Evolutionary conservation across 2,888 invertebrate genomes (phyloP).

Genomic region (Sarcophaga subvicina): DNA sequence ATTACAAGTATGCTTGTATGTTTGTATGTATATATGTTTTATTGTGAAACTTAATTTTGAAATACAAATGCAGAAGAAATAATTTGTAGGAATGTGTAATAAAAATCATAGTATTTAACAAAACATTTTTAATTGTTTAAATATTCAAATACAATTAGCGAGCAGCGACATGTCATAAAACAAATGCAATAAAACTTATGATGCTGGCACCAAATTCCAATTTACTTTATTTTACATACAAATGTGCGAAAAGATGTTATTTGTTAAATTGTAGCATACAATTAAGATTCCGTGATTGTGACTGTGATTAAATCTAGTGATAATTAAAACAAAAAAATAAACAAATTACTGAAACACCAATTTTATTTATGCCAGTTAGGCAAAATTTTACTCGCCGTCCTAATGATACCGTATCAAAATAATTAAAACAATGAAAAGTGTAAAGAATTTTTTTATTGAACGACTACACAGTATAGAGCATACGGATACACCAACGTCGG

Average conservation of each 20-base stretch:
- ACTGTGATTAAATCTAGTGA: constrained; percentile 58
- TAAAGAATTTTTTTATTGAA: constrained; percentile 80
- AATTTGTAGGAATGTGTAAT: too few species aligned
- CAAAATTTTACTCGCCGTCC: constrained; percentile 50
- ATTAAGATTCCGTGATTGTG: constrained; percentile 57
- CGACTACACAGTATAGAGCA: constrained; percentile 80
- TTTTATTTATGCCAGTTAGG: constrained; percentile 25
- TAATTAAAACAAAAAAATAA: constrained; percentile 38
- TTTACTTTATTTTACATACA: constrained; percentile 47
- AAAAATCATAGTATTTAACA: too few species aligned
- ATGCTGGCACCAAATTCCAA: constrained; percentile 20
- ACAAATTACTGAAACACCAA: constrained; percentile 40
- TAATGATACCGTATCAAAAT: constrained; percentile 10
- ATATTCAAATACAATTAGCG: too few species aligned
- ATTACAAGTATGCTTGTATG: not conserved
- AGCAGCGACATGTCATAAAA: not conserved
- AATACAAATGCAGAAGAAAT: too few species aligned
- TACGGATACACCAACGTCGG: constrained; percentile 67
- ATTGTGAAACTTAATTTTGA: not conserved
- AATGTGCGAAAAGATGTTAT: constrained; percentile 32
- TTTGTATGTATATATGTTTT: not conserved
- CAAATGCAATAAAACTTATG: not conserved
- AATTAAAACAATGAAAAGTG: constrained; percentile 78
- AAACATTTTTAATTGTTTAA: too few species aligned
- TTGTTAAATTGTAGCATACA: constrained; percentile 29